These are phyloP conservation scores for Etheostoma perlongum DNA, from an alignment of 2,797 vertebrate species.

Conservation along the genomic window DNA sequence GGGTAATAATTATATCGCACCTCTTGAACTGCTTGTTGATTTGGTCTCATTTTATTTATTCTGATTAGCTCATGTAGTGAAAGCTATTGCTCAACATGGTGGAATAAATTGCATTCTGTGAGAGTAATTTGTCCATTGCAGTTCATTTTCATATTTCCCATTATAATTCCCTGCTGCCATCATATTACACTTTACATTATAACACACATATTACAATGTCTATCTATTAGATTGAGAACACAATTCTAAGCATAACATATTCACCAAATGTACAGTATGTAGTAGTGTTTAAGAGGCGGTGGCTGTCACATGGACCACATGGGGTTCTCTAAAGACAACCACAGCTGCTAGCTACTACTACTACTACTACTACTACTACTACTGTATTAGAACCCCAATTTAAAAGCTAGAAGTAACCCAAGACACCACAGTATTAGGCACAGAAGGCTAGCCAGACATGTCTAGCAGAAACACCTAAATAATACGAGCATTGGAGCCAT, in stretches of 20 bases:
- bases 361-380: too few relatives aligned
- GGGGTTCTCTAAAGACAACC: background rate
- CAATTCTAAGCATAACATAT: background rate
- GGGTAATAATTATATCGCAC: constrained; percentile 27
- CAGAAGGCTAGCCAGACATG: too few relatives aligned
- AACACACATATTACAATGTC: constrained; percentile 6
- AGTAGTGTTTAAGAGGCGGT: background rate
- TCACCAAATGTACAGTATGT: background rate
- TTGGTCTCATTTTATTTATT: constrained; percentile 45
- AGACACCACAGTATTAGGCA: background rate
- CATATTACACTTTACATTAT: constrained; percentile 2
- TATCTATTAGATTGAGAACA: constrained; percentile 1
- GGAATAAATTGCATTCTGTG: constrained; percentile 52
- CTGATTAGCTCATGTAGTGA: constrained; percentile 41
- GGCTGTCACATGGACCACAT: background rate
- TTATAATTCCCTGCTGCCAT: constrained; percentile 18
- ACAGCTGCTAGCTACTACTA: background rate
- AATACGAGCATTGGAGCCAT: background rate
- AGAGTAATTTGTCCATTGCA: constrained; percentile 33
- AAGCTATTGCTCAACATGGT: constrained; percentile 24
- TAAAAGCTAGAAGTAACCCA: background rate
- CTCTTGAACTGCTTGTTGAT: constrained; percentile 30
- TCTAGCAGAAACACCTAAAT: background rate
- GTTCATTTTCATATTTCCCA: constrained; percentile 37
- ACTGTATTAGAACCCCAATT: too few relatives aligned